Evolutionary conservation across 2,797 vertebrate genomes (phyloP).

Genomic region (Catostomus latipinnis): DNA sequence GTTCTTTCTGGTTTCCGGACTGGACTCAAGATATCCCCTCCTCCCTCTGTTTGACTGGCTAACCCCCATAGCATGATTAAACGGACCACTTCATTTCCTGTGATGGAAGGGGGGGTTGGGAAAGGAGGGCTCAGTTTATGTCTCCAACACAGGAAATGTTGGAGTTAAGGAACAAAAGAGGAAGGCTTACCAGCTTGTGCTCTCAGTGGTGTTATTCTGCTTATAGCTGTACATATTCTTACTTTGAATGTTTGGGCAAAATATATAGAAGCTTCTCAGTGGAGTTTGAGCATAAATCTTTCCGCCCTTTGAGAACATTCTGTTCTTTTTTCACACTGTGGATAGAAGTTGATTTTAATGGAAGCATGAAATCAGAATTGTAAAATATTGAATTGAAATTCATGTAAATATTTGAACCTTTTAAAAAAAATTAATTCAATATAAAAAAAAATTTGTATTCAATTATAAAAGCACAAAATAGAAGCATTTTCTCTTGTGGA

Average conservation of each 20-base stretch:
- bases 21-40: conserved; percentile 66
- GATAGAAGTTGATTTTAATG: conserved; percentile 58
- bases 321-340: conserved; percentile 45
- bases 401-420: too few species aligned
- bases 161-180: background rate
- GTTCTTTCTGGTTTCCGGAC: conserved; percentile 76
- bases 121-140: conserved; percentile 9
- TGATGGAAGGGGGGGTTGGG: conserved; percentile 8
- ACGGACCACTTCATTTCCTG: conserved; percentile 57
- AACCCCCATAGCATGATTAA: conserved; percentile 50
- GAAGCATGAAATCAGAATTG: background rate
- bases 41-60: conserved; percentile 51
- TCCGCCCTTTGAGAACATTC: conserved; percentile 36
- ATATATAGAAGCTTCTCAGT: conserved; percentile 24
- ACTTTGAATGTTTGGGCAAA: conserved; percentile 14
- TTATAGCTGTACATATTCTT: conserved; percentile 2
- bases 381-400: too few species aligned
- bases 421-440: too few species aligned
- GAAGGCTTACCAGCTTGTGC: background rate
- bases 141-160: conserved; percentile 37
- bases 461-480: too few species aligned
- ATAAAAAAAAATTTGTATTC: too few species aligned
- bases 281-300: conserved; percentile 26
- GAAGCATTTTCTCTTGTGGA: too few species aligned
- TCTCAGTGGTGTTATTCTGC: background rate